These are phyloP conservation scores for Globia sparganii DNA, from an alignment of 2,888 invertebrate species.

Conservation along the genomic window DNA sequence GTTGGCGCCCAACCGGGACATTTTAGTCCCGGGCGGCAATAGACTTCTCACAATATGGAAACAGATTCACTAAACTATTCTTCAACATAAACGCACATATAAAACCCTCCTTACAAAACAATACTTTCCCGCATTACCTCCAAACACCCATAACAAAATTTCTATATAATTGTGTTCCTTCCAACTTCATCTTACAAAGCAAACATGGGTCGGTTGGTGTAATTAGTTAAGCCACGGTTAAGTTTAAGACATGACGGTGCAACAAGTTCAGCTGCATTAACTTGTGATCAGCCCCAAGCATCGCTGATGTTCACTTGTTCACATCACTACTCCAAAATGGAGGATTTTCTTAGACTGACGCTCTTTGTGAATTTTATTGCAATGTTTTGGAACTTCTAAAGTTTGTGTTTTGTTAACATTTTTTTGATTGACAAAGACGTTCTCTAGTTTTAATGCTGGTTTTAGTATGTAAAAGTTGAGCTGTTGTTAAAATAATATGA, in stretches of 20 bases:
- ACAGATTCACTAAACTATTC: not conserved
- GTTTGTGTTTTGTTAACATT: slow-evolving; percentile 16
- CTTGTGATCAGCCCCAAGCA: slow-evolving; percentile 76
- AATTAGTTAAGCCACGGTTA: slow-evolving; percentile 76
- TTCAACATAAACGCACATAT: not conserved
- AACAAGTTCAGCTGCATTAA: slow-evolving; percentile 77
- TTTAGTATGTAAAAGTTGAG: not conserved
- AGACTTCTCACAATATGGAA: not conserved
- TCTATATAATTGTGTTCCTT: slow-evolving; percentile 5
- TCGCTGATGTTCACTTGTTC: slow-evolving; percentile 64
- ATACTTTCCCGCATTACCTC: slow-evolving; percentile 1
- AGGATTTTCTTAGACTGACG: slow-evolving; percentile 45
- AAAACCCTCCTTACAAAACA: slow-evolving; percentile 6
- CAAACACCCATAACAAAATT: slow-evolving; percentile 45
- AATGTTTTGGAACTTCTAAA: slow-evolving; percentile 26
- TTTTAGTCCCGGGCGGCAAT: slow-evolving; percentile 22
- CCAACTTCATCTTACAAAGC: slow-evolving; percentile 68
- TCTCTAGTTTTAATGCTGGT: slow-evolving; percentile 21
- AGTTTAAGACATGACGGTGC: slow-evolving; percentile 79
- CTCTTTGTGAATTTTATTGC: slow-evolving; percentile 40
- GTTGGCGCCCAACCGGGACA: slow-evolving; percentile 22
- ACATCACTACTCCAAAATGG: slow-evolving; percentile 36
- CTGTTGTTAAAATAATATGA: not conserved
- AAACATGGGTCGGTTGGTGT: slow-evolving; percentile 72
- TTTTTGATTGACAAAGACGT: slow-evolving; percentile 30